A percentile compares a stretch with the other conserved stretches of the same genome.
phyloP scores from a whole-genome alignment of 2,113 vertebrate genomes.

The Xenopus tropicalis region UCB_Xtro_10.0 CM004445.2:135030501-135031000 shows the following conservation, averaged over 20 bases:
- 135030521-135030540: not conserved
- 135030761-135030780: slow-evolving; percentile 82
- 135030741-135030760: slow-evolving; percentile 87
- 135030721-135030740: slow-evolving; percentile 87
- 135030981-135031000: slow-evolving; percentile 88
- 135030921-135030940: slow-evolving; percentile 83
- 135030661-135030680: too few species aligned
- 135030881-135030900: too few species aligned
- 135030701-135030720: slow-evolving; percentile 95
- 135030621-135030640: too few species aligned
- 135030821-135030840: slow-evolving; percentile 58
- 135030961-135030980: slow-evolving; percentile 78
- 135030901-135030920: not conserved
- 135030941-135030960: slow-evolving; percentile 83
- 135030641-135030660: too few species aligned
- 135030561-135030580: too few species aligned
- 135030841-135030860: too few species aligned
- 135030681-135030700: slow-evolving; percentile 80
- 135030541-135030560: too few species aligned
- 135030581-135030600: too few species aligned
- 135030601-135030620: too few species aligned
- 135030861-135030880: too few species aligned
- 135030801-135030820: slow-evolving; percentile 84
- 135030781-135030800: slow-evolving; percentile 73
- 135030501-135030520: slow-evolving; percentile 84